Evolutionary conservation across 2,113 vertebrate species (phyloP).

Genomic region (Romanogobio albipinnatus): DNA sequence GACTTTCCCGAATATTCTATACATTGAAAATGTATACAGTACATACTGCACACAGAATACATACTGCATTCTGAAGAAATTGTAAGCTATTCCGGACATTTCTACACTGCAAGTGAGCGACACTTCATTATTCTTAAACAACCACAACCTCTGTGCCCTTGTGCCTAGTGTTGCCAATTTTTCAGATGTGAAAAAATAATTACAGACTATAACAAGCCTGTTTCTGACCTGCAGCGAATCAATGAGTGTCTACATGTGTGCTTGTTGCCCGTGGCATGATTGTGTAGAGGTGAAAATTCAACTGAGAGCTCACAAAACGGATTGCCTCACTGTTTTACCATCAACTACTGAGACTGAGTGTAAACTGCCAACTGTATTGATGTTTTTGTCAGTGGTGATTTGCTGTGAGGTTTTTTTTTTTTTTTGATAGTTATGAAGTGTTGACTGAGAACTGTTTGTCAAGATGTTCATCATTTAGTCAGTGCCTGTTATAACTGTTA

Average conservation of each 20-base stretch:
- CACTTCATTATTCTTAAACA: not conserved
- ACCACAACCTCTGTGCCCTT: not conserved
- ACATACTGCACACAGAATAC: no score
- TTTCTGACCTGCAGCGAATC: not conserved
- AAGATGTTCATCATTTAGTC: not conserved
- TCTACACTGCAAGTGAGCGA: not conserved
- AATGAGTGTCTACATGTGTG: not conserved
- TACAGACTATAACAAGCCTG: not conserved
- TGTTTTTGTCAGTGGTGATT: not conserved
- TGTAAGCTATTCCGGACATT: not conserved
- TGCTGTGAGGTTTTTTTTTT: no score
- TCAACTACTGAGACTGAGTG: not conserved
- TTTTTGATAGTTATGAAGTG: not conserved
- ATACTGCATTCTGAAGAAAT: no score
- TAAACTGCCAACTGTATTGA: constrained; percentile 14
- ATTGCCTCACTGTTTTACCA: not conserved
- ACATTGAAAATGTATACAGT: no score
- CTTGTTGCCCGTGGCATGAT: not conserved
- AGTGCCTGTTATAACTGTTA: not conserved
- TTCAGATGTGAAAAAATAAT: not conserved
- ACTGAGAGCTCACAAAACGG: not conserved
- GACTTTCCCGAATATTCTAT: not conserved
- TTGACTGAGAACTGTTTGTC: not conserved
- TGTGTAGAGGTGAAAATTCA: not conserved
- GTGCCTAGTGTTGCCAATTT: not conserved